Evolutionary conservation across 2,113 vertebrate genomes (phyloP).

Genomic region (Oceanodroma tethys): DNA sequence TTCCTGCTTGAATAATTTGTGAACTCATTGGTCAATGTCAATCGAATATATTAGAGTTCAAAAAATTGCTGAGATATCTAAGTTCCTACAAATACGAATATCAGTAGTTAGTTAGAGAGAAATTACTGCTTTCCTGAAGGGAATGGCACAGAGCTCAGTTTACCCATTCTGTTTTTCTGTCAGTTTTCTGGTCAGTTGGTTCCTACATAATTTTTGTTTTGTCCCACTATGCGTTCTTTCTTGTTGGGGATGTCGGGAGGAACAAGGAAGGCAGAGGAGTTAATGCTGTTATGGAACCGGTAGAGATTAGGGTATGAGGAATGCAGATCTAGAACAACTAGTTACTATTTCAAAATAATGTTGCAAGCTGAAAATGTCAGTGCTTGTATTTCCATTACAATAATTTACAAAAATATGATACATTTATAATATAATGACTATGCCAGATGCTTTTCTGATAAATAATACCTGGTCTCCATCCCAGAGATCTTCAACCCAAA

Average conservation of each 20-base stretch:
- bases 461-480: neutral
- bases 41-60: neutral
- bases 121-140: neutral
- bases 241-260: neutral
- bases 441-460: neutral
- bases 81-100: neutral
- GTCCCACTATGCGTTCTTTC: accelerated
- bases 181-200: neutral
- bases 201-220: neutral
- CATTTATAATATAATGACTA: neutral
- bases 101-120: neutral
- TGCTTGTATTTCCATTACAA: neutral
- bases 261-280: neutral
- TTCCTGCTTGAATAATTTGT: neutral
- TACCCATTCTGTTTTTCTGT: neutral
- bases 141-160: neutral
- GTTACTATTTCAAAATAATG: neutral
- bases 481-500: neutral
- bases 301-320: neutral
- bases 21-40: neutral
- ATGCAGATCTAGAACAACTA: neutral
- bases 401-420: neutral
- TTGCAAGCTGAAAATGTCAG: neutral
- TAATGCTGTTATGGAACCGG: neutral
- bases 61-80: neutral